Conservation (phyloP, 1,140 invertebrate genomes). For the Diabrotica undecimpunctata region DNA sequence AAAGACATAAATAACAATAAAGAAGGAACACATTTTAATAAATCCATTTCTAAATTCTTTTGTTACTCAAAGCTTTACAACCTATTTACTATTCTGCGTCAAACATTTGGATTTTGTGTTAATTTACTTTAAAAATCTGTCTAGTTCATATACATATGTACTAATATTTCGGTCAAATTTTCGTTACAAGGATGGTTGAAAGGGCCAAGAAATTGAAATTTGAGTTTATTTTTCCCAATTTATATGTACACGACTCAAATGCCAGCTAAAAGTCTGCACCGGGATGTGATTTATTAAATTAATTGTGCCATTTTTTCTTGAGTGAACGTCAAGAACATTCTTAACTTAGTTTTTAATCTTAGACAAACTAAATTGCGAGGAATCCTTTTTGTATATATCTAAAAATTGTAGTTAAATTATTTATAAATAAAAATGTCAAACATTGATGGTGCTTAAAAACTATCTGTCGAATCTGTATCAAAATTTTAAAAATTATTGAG, state of each 20-base stretch:
- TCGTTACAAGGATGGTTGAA: not conserved
- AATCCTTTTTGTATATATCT: slow-evolving; percentile 28
- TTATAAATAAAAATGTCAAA: slow-evolving; percentile 38
- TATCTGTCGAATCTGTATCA: not conserved
- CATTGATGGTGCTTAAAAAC: slow-evolving; percentile 41
- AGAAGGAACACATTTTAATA: no score
- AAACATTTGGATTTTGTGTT: no score
- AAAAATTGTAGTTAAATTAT: slow-evolving; percentile 29
- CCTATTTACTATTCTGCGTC: no score
- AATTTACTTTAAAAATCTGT: no score
- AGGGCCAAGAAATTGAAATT: slow-evolving; percentile 4
- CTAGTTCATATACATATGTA: no score
- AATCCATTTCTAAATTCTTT: no score
- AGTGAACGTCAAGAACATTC: slow-evolving; percentile 22
- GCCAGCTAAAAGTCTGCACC: slow-evolving; percentile 18
- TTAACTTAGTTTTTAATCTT: slow-evolving; percentile 19
- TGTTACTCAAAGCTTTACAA: no score
- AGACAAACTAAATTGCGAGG: slow-evolving; percentile 8
- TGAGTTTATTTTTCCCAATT: slow-evolving; percentile 18
- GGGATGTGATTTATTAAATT: slow-evolving; percentile 21
- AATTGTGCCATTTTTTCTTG: slow-evolving; percentile 28
- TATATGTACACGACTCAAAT: slow-evolving; percentile 9
- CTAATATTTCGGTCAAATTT: not conserved
- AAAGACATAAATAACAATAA: no score
- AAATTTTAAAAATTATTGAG: no score